Evolutionary conservation across 1,140 invertebrate species (phyloP), one percentile per base, ranked within the genome.

Genomic region (Adelges cooleyi): DNA sequence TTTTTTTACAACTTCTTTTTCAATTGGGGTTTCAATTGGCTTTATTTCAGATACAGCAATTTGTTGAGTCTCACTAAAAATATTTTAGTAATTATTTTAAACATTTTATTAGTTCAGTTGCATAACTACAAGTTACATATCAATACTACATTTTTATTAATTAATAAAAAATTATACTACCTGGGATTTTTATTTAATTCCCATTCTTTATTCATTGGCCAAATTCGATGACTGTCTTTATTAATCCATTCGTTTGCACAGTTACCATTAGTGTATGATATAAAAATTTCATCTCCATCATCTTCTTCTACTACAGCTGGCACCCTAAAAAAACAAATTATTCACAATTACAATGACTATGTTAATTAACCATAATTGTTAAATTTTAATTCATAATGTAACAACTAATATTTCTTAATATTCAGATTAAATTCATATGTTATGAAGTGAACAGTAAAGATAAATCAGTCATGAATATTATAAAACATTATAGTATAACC

Each of bases 281-380:
- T 48, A 62, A 62, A 62, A 20, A 62, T 62, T 48, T 48, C 56
- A 62, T 62, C 56, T 9, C 25, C 25, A 33, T 62, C 56, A n/a
- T 62, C 56, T 33, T 62, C 56, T 48, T 48, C 42, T 8, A 62
- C 27, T 29, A 48, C 2, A 18, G 56, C 56, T 9, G 18, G 17
- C 46, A 6, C 27, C 56, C 56, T 62, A 48, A 29, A 48, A 18
- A 10, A 23, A 54, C 22, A 15, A 48, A 22, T 17, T 17, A 44
- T 44, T 44, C n/a, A n/a, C n/a, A n/a, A n/a, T n/a, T n/a, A n/a
- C n/a, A n/a, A n/a, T n/a, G n/a, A n/a, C n/a, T n/a, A n/a, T n/a
- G n/a, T n/a, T n/a, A n/a, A n/a, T 44, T 13, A 44, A 2, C 20
- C 8, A 17, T 44, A 44, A 48, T 48, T 18, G 11, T 22, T 20